Evolutionary conservation across 2,113 vertebrate genomes (phyloP).

Genomic region (Hypanus sabinus): DNA sequence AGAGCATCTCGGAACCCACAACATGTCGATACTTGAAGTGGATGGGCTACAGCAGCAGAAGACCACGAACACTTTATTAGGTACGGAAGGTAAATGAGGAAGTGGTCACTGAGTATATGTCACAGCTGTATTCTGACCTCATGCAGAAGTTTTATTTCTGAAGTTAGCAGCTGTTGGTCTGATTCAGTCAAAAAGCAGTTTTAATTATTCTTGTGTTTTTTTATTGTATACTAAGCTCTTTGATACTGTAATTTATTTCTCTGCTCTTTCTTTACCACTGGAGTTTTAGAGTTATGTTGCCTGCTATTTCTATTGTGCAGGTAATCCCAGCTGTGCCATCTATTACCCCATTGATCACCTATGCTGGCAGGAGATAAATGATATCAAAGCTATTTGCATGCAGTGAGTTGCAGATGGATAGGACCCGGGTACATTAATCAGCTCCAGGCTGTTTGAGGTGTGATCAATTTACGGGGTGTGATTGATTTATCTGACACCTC

Average conservation of each 20-base stretch:
- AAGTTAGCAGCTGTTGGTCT: background rate
- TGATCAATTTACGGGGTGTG: conserved; percentile 27
- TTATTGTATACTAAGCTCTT: background rate
- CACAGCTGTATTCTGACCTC: background rate
- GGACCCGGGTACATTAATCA: background rate
- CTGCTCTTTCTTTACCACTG: background rate
- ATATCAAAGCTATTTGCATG: conserved; percentile 32
- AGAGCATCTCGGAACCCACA: no score
- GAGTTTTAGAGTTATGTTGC: conserved; percentile 2
- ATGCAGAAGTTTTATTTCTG: background rate
- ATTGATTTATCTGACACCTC: conserved; percentile 31
- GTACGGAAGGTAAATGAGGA: no score
- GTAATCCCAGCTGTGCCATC: conserved; percentile 33
- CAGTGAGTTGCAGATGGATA: conserved; percentile 5
- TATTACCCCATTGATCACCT: conserved; percentile 32
- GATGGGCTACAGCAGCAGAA: no score
- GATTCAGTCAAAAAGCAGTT: background rate
- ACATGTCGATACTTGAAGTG: no score
- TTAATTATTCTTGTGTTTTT: background rate
- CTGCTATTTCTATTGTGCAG: conserved; percentile 26
- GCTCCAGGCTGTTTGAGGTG: conserved; percentile 24
- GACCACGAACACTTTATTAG: no score
- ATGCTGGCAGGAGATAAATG: conserved; percentile 27
- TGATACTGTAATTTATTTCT: conserved; percentile 26
- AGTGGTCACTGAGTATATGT: background rate